Base-by-base conservation (phyloP, 2,888 invertebrate genomes). In the Cantharis flavilabris region DNA sequence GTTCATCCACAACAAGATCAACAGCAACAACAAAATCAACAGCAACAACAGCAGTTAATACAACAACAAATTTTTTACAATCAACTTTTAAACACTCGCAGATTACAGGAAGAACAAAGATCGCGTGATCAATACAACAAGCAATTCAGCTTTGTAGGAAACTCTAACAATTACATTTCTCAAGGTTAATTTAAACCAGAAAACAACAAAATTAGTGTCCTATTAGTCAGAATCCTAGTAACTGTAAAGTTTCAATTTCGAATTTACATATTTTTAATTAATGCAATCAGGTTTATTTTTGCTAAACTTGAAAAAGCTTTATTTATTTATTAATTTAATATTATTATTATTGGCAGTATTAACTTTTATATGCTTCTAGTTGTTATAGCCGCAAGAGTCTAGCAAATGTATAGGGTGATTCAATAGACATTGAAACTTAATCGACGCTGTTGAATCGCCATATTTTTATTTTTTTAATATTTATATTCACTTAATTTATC, bases 111-210 rank as follows among this genome's bases (percentile, higher is more conserved):
- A 71, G 84, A 84, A 69, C 82, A 84, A 71, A 84, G 84, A 72
- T 70, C 86, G 18, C 81, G 82, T 26, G 82, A 80, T n/a, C 85
- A 86, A 49, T 78, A 86, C n/a, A 80, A 80, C 28, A 84, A 84
- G 69, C 86, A 85, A 75, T 82, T 85, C 71, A 87, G 85, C 75
- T 81, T 87, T 78, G 88, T 88, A 77, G 82, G 84, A 80, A 81
- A 86, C 70, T 77, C 72, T 23, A 76, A 70, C 18, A 18, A 70
- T 72, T 77, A 72, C 18, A 71, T 72, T 10, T 49, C 74, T 3
- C 62, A 74, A 11, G 77, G 77, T 23, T 73, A 82, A 73, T 14
- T 28, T 28, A 10, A 16, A 69, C 26, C 20, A 2, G 26, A 13
- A 20, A 71, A 23, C 49, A 16, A 33, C 33, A 14, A 14, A 62